Evolutionary conservation across 2,797 vertebrate species (phyloP), one percentile per base, ranked within the genome.

Genomic region (Telmatherina bonti): DNA sequence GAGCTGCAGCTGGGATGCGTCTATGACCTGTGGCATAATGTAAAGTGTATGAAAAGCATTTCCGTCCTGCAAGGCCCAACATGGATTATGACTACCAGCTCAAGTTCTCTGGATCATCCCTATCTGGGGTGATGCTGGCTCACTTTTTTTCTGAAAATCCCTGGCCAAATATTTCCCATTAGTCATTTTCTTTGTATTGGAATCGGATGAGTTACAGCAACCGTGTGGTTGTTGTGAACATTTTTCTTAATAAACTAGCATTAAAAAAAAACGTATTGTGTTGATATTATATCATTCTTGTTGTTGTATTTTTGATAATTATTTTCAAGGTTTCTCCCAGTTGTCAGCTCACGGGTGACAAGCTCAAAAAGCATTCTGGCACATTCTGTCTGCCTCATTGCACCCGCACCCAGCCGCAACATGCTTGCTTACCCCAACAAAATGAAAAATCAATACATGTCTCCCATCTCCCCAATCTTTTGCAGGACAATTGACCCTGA

Each of bases 391-490:
- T 64, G 88, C 85, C 88, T 93, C 91, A 88, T 91, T 91, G 91
- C 92, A 85, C 85, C 74, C 76, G 74, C 87, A 36, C 82, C 88
- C 88, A 74, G 89, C 90, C 82, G 73, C 88, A 91, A 90, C 91
- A 93, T 90, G 91, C 90, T 91, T 89, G 88, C 91, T 93, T 92
- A 92, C 90, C 91, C 91, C 88, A 76, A 89, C 91, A 91, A 91
- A 92, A 93, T 92, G 91, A 92, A 93, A 92, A 93, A 93, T 93
- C 92, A 92, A 93, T 93, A 93, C 78, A 67, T 86, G 91, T 89
- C 89, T 90, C 83, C 87, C 82, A 74, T 90, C 87, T 84, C 86
- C 84, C 84, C 80, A 78, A 51, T 92, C 87, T 90, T 90, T 90
- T 88, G 87, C 90, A 89, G 91, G 89, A 93, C 91, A 93, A 91